Evolutionary conservation across 2,797 vertebrate genomes (phyloP), one percentile per base, ranked within the genome.

Genomic region (Chelidonichthys spinosus): DNA sequence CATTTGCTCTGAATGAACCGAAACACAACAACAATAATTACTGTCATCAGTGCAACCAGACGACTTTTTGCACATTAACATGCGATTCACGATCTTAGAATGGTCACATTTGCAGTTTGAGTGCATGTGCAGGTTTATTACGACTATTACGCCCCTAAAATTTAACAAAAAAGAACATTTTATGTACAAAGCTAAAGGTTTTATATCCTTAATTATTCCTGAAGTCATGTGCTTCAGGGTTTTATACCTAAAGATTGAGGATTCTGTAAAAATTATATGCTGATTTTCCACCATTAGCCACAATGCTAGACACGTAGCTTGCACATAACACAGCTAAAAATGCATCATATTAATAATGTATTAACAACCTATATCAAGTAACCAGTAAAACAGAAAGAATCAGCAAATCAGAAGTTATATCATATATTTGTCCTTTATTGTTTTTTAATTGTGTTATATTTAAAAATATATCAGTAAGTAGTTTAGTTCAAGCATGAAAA

Each of bases 1-100:
- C 33, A 6, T 80, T 79, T 73, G 39, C 50, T 74, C 75, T 46
- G 53, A 73, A 63, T 59, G 13, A 86, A 73, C 53, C 44, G 32
- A 69, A 14, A 79, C 78, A 17, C 43, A 49, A 63, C 25, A 15
- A 36, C 55, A 46, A 36, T 68, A 72, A 81, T 80, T 64, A 58
- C 42, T 17, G 47, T 67, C 47, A 72, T 74, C 42, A 73, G 50
- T 70, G 50, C 32, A 47, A 77, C 33, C 49, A 71, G 63, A 76
- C 36, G 35, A 58, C 59, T 55, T 36, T 63, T 36, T 63, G 42
- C 42, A 59, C 61, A 77, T 49, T 44, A 52, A 71, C 44, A 66
- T 58, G 35, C 33, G 52, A 73, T 74, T 84, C 60, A 42, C 58
- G 25, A 63, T 62, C 11, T 59, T 44, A 18, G 3, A 42, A 47